Evolutionary conservation across 2,797 vertebrate species (phyloP), one percentile per base, ranked within the genome.

Genomic region (Pteronotus mesoamericanus): DNA sequence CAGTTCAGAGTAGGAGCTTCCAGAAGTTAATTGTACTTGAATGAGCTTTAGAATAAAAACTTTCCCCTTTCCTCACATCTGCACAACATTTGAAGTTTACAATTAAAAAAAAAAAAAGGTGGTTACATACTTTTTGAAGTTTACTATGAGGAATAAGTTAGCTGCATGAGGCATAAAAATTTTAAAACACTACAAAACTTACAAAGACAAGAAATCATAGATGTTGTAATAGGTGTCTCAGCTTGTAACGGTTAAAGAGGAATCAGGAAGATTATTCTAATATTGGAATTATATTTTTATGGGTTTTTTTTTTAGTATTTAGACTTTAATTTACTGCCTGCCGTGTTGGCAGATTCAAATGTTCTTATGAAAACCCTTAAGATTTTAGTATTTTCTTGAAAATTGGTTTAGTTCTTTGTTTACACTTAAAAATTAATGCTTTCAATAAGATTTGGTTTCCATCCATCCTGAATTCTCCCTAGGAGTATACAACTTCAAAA

Each of bases 401-500:
- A 91, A 69, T 19, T 0, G 83, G 9, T 93, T 97, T 93, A 72
- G 10, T 83, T 94, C 86, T 57, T 97, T 95, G 68, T 97, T 98
- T 97, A 85, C 34, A 77, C 75, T 96, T 95, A 78, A 69, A 12
- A 7, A 90, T 95, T 37, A 92, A 59, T 96, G 7, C 39, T 39
- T 96, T 94, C 66, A 97, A n/a, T 92, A 77, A 97, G 84, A 97
- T 97, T 97, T 97, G 96, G 69, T 86, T 96, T 97, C 94, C 89
- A 16, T 92, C 89, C 98, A 64, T 96, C 86, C 79, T 88, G 77
- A 97, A 87, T 86, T 97, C 89, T 96, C 91, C 94, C 80, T 93
- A 97, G 92, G 96, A 98, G 4, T 95, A 77, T 37, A 88, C 94
- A 97, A 97, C 97, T 97, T 98, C 37, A 97, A 82, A 95, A 82